A percentile compares a stretch with the other conserved stretches of the same genome.
phyloP scores from a whole-genome alignment of 2,113 vertebrate genomes.

The Scolopax mira region DNA sequence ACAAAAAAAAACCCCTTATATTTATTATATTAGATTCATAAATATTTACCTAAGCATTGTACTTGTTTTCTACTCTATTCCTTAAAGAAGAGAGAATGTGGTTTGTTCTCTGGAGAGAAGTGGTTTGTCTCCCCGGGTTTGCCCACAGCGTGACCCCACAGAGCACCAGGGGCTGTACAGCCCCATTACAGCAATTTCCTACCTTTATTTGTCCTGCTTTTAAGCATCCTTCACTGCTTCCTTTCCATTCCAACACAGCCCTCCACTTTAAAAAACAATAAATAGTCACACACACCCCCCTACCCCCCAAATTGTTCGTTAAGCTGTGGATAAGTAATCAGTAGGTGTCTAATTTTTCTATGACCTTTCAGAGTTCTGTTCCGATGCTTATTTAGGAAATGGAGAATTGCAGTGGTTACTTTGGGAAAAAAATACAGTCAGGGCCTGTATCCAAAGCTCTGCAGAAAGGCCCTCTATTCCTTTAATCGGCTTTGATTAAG shows the following conservation, averaged over 20 bases:
- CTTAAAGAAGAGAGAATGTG: background rate
- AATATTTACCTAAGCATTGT: constrained; percentile 13
- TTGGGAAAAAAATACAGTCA: background rate
- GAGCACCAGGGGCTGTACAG: background rate
- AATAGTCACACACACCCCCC: background rate
- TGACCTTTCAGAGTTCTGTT: background rate
- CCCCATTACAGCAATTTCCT: background rate
- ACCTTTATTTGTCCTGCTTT: background rate
- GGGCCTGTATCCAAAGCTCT: background rate
- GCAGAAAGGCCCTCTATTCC: constrained; percentile 9
- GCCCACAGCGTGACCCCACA: background rate
- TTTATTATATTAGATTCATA: constrained; percentile 48
- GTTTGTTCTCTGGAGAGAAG: constrained; percentile 29
- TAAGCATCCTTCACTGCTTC: constrained; percentile 24
- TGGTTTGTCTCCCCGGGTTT: background rate
- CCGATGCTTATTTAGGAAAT: background rate
- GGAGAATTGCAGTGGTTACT: constrained; percentile 6
- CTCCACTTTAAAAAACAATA: constrained; percentile 2
- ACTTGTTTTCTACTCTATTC: background rate
- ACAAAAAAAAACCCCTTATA: background rate
- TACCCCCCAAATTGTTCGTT: background rate
- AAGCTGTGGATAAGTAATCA: constrained; percentile 18
- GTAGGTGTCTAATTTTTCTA: background rate
- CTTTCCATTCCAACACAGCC: constrained; percentile 10
- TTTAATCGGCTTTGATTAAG: background rate